Evolutionary conservation across 2,113 vertebrate species (phyloP).

Genomic region (Trochalopteron elliotii): DNA sequence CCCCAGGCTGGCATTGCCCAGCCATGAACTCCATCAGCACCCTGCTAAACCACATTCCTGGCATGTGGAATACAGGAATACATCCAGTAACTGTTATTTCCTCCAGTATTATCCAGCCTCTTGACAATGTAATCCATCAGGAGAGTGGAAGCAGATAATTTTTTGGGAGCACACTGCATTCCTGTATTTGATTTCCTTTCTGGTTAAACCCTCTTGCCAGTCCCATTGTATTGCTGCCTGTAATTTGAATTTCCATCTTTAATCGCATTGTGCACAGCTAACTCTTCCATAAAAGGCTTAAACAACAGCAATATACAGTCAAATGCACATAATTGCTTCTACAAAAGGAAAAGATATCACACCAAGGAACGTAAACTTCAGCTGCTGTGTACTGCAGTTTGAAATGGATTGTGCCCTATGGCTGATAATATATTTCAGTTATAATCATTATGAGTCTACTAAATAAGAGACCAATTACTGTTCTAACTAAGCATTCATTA

Average conservation of each 20-base stretch:
- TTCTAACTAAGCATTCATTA: slow-evolving; percentile 15
- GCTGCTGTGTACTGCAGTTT: background rate
- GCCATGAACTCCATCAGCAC: background rate
- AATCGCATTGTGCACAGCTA: background rate
- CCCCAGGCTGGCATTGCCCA: background rate
- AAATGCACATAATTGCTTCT: slow-evolving; percentile 28
- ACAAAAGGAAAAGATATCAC: slow-evolving; percentile 19
- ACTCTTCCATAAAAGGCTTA: background rate
- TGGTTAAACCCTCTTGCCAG: background rate
- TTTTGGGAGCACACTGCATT: background rate
- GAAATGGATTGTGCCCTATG: slow-evolving; percentile 6
- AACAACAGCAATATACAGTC: background rate
- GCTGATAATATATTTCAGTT: background rate
- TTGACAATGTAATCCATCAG: background rate
- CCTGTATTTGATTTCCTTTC: background rate
- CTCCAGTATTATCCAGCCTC: background rate
- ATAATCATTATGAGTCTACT: background rate
- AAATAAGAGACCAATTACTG: slow-evolving; percentile 46
- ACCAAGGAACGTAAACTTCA: slow-evolving; percentile 7
- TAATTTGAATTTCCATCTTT: background rate
- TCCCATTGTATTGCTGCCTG: background rate
- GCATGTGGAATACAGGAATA: background rate
- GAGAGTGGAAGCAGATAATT: background rate
- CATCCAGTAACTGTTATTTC: background rate
- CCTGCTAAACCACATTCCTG: background rate